These are phyloP conservation scores for Shargacucullia verbasci DNA, from an alignment of 2,888 invertebrate species.

Conservation along the genomic window DNA sequence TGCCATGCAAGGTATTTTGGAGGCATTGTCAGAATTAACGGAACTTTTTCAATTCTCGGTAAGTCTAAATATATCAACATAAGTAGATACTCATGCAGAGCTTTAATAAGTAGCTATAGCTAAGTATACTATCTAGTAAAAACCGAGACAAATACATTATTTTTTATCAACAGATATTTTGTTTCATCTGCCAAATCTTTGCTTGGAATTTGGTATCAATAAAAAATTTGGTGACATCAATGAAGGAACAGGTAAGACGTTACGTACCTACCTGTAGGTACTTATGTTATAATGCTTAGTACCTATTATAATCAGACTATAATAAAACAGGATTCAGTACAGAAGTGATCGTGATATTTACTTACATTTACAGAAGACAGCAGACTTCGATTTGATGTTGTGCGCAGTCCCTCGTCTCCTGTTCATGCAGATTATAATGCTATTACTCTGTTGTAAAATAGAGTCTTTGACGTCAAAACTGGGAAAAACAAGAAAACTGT, in stretches of 20 bases:
- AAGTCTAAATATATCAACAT: constrained; percentile 54
- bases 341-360: no score
- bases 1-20: constrained; percentile 63
- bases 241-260: constrained; percentile 67
- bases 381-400: constrained; percentile 46
- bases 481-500: constrained; percentile 61
- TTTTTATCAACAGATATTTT: constrained; percentile 67
- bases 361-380: constrained; percentile 52
- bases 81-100: no score
- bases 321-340: no score
- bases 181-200: constrained; percentile 65
- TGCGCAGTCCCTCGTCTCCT: constrained; percentile 53
- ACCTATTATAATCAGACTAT: no score
- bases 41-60: constrained; percentile 69
- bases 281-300: no score
- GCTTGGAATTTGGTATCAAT: constrained; percentile 67
- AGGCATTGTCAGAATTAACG: constrained; percentile 64
- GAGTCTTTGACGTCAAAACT: constrained; percentile 61
- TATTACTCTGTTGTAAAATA: constrained; percentile 60
- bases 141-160: no score
- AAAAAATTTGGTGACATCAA: constrained; percentile 66
- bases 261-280: no score
- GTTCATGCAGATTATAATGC: constrained; percentile 49
- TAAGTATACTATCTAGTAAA: no score
- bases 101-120: no score